Evolutionary conservation across 2,888 invertebrate species (phyloP).

Genomic region (Ophioninae sp.): DNA sequence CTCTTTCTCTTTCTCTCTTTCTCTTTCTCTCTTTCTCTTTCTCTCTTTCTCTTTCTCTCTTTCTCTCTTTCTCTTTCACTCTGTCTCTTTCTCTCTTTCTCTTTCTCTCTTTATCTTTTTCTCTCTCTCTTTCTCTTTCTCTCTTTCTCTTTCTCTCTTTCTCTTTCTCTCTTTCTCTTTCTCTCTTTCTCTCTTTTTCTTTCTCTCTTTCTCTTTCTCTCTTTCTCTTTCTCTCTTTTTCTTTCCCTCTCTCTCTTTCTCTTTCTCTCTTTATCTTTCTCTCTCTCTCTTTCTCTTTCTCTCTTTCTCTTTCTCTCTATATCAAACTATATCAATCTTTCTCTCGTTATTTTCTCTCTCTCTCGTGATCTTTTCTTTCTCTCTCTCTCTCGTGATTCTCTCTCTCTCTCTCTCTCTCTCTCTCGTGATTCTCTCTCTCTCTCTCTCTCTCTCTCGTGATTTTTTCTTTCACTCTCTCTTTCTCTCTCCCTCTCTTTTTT

Average conservation of each 20-base stretch:
- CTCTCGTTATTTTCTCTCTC: conserved; percentile 30
- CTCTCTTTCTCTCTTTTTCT: conserved; percentile 1
- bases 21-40: conserved; percentile 22
- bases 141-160: too few relatives aligned
- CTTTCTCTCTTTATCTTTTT: too few relatives aligned
- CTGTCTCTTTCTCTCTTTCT: too few relatives aligned
- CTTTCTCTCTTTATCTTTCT: conserved; percentile 26
- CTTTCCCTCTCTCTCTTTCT: conserved; percentile 19
- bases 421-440: conserved; percentile 14
- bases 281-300: conserved; percentile 19
- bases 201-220: too few relatives aligned
- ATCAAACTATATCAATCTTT: too few relatives aligned
- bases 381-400: conserved; percentile 15
- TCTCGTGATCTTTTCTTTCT: conserved; percentile 2
- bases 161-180: conserved; percentile 21
- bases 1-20: conserved; percentile 11
- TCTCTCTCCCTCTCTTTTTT: too few relatives aligned
- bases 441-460: too few relatives aligned
- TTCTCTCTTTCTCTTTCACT: conserved; percentile 11
- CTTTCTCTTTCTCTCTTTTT: neutral
- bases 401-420: conserved; percentile 16
- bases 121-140: too few relatives aligned
- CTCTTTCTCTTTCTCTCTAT: conserved; percentile 21
- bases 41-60: conserved; percentile 8
- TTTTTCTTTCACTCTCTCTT: too few relatives aligned